phyloP scores from a whole-genome alignment of 2,113 vertebrate genomes.

The Sphaerodactylus townsendi region DNA sequence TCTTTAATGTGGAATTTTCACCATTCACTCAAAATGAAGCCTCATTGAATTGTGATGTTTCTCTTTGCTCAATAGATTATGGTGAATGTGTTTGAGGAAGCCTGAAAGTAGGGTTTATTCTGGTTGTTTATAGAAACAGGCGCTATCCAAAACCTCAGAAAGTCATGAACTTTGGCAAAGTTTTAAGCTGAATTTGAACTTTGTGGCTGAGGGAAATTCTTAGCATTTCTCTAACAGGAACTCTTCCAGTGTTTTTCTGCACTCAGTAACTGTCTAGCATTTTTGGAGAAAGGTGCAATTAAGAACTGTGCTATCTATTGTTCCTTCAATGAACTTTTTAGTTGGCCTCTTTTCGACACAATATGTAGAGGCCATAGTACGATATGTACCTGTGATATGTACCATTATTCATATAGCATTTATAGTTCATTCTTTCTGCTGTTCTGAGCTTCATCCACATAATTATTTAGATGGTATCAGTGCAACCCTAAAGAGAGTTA shows the following conservation, averaged over 20 bases:
- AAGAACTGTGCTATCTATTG: slow-evolving; percentile 52
- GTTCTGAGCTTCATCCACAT: too few relatives aligned
- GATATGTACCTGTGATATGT: background rate
- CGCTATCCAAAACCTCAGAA: slow-evolving; percentile 35
- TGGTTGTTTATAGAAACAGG: slow-evolving; percentile 26
- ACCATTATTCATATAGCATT: too few relatives aligned
- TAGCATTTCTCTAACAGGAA: background rate
- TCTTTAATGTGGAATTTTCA: slow-evolving; percentile 51
- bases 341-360: background rate
- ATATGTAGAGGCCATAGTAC: background rate
- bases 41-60: slow-evolving; percentile 54
- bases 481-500: too few relatives aligned
- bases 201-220: slow-evolving; percentile 22
- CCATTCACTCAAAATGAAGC: slow-evolving; percentile 47
- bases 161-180: slow-evolving; percentile 35
- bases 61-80: slow-evolving; percentile 59
- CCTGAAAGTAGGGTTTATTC: slow-evolving; percentile 27
- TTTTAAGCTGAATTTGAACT: slow-evolving; percentile 46
- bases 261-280: slow-evolving; percentile 58
- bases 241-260: slow-evolving; percentile 39
- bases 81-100: slow-evolving; percentile 28
- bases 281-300: slow-evolving; percentile 53
- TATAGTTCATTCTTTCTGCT: too few relatives aligned
- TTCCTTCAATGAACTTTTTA: slow-evolving; percentile 62
- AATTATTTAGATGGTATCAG: too few relatives aligned